Evolutionary conservation across 2,888 invertebrate genomes (phyloP), one percentile per base, ranked within the genome.

Genomic region (Acanthosepion esculentum): DNA sequence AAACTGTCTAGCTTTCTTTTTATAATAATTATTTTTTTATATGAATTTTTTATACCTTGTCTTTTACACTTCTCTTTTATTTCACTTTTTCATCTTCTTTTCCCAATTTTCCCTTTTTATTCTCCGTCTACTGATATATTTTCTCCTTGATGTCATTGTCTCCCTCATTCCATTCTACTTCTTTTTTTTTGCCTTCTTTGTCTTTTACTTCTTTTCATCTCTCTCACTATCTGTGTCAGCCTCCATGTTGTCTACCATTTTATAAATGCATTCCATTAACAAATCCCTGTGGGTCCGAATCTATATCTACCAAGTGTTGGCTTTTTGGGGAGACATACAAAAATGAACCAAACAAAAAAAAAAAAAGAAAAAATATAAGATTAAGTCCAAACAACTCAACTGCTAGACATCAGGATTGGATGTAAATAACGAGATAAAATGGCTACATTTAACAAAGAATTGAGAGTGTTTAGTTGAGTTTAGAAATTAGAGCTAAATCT

Each of bases 191-290:
- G n/a, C 29, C n/a, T 78, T 78, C n/a, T 78, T 8, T 78, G 8
- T 78, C 23, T 15, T 15, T n/a, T 78, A 8, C 1, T 26, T 23
- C 26, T 33, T 2, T n/a, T 12, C 0, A 33, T n/a, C n/a, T 78
- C 10, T 12, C 7, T 78, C 5, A 23, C 78, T 78, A n/a, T 78
- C 10, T 33, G 12, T 33, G n/a, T n/a, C 78, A 8, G n/a, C 78
- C n/a, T n/a, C 78, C n/a, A 33, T 78, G 10, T 78, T 78, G n/a
- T 78, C 18, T 78, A n/a, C n/a, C 78, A 78, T 33, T 78, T 41
- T 78, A 78, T 78, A 78, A 78, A 78, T 78, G 78, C n/a, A 8
- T 78, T 78, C 78, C 78, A 78, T 78, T 78, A 78, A 78, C 78
- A 78, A 33, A 78, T 78, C 78, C n/a, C 78, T 33, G 78, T 78